Evolutionary conservation across 1,140 invertebrate species (phyloP).

Genomic region (Chrysoperla carnea): DNA sequence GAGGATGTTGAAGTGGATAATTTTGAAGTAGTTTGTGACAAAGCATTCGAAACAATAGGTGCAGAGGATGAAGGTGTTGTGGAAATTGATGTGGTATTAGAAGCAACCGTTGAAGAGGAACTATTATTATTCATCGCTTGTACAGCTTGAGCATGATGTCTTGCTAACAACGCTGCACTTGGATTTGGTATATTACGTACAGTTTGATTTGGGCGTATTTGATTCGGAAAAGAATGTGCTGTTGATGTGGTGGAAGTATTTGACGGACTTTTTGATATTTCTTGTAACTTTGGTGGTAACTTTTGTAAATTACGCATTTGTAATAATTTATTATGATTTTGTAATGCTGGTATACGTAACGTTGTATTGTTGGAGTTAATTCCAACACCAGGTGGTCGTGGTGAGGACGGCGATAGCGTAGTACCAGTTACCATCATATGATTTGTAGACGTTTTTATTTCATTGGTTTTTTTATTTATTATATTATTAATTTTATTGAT

Average conservation of each 20-base stretch:
- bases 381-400: too few species aligned
- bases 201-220: constrained; percentile 17
- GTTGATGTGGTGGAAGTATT: constrained; percentile 9
- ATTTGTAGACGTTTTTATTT: too few species aligned
- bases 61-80: too few species aligned
- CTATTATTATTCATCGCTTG: not conserved
- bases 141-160: constrained; percentile 10
- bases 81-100: too few species aligned
- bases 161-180: constrained; percentile 14
- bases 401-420: too few species aligned
- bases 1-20: too few species aligned
- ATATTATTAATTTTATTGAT: too few species aligned
- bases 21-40: too few species aligned
- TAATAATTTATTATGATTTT: not conserved
- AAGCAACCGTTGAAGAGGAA: too few species aligned
- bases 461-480: too few species aligned
- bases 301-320: constrained; percentile 8
- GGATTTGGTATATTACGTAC: constrained; percentile 23
- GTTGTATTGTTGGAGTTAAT: not conserved
- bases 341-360: not conserved
- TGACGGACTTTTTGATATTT: constrained; percentile 15
- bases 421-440: too few species aligned
- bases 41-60: too few species aligned
- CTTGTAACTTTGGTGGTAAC: constrained; percentile 15
- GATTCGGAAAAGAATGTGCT: not conserved